phyloP scores from a whole-genome alignment of 1,140 invertebrate genomes.

The Drosophila sp. region DNA sequence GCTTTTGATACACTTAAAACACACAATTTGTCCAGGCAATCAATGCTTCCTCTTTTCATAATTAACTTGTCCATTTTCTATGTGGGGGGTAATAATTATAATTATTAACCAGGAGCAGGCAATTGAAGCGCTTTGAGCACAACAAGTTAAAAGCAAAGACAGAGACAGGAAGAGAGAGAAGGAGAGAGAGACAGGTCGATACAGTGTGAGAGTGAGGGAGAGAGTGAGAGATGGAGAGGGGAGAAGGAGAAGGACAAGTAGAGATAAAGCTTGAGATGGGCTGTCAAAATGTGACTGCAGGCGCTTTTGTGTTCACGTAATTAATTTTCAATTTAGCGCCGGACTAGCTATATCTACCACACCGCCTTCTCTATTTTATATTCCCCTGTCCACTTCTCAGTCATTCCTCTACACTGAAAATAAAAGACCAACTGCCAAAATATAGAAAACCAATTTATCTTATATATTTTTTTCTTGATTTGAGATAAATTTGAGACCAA shows the following conservation, averaged over 20 bases:
- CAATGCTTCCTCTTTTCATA: constrained; percentile 3
- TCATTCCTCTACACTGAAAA: too few species aligned
- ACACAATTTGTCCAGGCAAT: neutral
- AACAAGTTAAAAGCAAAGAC: neutral
- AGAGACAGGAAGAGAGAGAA: too few species aligned
- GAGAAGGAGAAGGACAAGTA: too few species aligned
- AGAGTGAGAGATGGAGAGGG: neutral
- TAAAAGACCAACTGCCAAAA: too few species aligned
- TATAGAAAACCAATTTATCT: too few species aligned
- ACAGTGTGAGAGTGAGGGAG: neutral
- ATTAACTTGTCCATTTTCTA: constrained; percentile 25
- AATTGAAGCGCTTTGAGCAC: constrained; percentile 11
- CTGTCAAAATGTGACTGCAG: constrained; percentile 41
- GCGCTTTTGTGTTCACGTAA: constrained; percentile 56
- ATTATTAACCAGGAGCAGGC: constrained; percentile 22
- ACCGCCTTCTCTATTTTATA: neutral
- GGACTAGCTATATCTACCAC: neutral
- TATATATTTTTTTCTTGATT: too few species aligned
- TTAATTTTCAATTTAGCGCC: constrained; percentile 67
- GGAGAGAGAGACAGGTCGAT: neutral
- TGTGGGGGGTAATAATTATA: constrained; percentile 23
- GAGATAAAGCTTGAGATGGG: constrained; percentile 7
- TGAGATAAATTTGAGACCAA: too few species aligned
- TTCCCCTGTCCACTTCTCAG: neutral
- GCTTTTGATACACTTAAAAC: neutral